Conservation (phyloP, 2,113 vertebrate species). For the Malaclemys terrapin region DNA sequence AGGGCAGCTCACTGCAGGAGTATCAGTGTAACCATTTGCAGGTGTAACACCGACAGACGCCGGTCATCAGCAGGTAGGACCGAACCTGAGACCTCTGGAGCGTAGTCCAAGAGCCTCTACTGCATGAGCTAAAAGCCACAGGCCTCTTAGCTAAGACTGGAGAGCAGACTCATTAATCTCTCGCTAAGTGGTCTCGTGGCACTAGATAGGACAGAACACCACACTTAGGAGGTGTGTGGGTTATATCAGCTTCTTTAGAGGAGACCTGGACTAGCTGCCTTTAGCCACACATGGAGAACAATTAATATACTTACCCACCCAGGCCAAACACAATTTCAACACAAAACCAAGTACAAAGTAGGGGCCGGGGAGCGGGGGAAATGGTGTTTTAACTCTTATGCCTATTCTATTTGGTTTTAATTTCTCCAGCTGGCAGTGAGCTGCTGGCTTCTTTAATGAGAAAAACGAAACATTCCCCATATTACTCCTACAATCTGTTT, state of each 20-base stretch:
- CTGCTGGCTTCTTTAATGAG: neutral
- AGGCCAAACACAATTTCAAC: constrained; percentile 61
- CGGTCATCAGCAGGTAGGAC: too few species aligned
- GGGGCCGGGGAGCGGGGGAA: neutral
- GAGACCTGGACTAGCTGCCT: constrained; percentile 47
- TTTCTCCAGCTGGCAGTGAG: constrained; percentile 27
- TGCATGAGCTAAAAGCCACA: too few species aligned
- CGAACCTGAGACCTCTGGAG: too few species aligned
- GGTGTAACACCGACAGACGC: too few species aligned
- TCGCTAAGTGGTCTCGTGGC: too few species aligned
- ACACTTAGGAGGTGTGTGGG: too few species aligned
- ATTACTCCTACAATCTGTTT: neutral
- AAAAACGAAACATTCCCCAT: constrained; percentile 19
- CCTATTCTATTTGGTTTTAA: constrained; percentile 43
- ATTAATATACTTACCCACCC: constrained; percentile 62
- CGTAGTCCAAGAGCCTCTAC: too few species aligned
- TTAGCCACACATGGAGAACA: constrained; percentile 61
- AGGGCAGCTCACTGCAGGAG: neutral
- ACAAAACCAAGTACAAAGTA: constrained; percentile 49
- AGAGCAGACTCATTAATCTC: too few species aligned
- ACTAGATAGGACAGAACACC: too few species aligned
- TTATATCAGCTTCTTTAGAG: constrained; percentile 27
- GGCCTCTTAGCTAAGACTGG: too few species aligned
- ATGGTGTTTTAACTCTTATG: constrained; percentile 21
- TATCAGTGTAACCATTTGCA: neutral